Conservation (phyloP, 2,888 invertebrate species). For the Drosophila nigricruria region DNA sequence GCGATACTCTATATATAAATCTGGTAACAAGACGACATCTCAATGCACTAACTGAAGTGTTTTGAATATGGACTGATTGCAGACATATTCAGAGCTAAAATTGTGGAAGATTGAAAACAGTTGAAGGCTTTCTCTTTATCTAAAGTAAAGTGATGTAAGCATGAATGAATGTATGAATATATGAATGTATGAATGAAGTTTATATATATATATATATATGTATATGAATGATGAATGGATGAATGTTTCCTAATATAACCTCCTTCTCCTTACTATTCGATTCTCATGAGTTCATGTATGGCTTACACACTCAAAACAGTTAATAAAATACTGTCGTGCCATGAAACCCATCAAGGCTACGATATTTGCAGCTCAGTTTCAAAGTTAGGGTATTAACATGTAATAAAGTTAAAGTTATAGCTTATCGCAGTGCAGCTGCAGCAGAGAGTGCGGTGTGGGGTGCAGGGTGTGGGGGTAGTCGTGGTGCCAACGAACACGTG, state of each 20-base stretch:
- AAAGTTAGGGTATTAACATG: slow-evolving; percentile 18
- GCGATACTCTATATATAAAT: not conserved
- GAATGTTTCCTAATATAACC: too few species aligned
- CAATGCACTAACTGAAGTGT: not conserved
- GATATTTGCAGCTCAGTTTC: not conserved
- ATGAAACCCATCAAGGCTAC: not conserved
- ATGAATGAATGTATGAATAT: not conserved
- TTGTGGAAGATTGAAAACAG: too few species aligned
- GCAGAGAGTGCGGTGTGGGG: not conserved
- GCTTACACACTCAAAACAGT: not conserved
- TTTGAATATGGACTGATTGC: not conserved
- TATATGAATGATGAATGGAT: not conserved
- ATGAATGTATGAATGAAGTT: not conserved
- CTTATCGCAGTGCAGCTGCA: not conserved
- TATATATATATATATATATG: not conserved
- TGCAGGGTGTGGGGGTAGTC: not conserved
- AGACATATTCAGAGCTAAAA: not conserved
- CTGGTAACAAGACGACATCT: not conserved
- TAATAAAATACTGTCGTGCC: not conserved
- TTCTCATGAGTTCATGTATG: not conserved
- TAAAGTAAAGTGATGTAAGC: not conserved
- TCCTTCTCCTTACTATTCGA: not conserved
- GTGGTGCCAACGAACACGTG: slow-evolving; percentile 4
- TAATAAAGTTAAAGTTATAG: slow-evolving; percentile 12
- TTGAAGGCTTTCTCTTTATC: not conserved